Base-by-base conservation (phyloP, 2,888 invertebrate species). In the Anthophora plumipes region DNA sequence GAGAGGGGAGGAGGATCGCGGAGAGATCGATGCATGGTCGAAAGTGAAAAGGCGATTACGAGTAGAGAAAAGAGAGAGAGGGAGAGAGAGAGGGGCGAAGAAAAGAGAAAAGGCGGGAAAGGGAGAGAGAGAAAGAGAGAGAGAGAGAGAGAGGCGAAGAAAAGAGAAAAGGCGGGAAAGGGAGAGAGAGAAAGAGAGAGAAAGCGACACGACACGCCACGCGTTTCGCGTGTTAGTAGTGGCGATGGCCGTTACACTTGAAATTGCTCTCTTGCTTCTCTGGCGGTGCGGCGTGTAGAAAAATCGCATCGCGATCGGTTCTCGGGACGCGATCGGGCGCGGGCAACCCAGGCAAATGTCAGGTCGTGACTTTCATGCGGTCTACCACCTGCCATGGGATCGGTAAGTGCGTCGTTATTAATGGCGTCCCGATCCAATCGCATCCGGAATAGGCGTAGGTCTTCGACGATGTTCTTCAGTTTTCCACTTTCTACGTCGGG, bases 351-450 rank as follows among this genome's bases (percentile, higher is more conserved):
- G 87, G 91, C 90, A 92, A 92, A 92, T 92, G 92, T 92, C 92
- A 92, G 92, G 92, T 92, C 92, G 91, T 91, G 92, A 92, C 92
- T 92, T 92, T 92, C 92, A 92, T 91, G 91, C 91, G 90, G 90
- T 90, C 91, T 90, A 90, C 91, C 92, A 91, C 92, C 92, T 92
- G 91, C 91, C 90, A 91, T 88, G 89, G 89, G 91, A 90, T 91
- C 89, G 86, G 89, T 90, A 91, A 91, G 91, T 91, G 91, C 91
- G 91, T 91, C 87, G 90, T 91, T 91, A 91, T 91, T 91, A 91
- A 91, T 91, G 91, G 90, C 88, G 88, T 88, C 89, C 85, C 90
- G 90, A 89, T 89, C 87, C 86, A 86, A 91, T 90, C 89, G 90
- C 90, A 91, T 91, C 91, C 91, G 91, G 91, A 91, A 91, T 91